These are phyloP conservation scores for Choloepus didactylus DNA, from an alignment of 2,797 vertebrate genomes.

Conservation along the genomic window DNA sequence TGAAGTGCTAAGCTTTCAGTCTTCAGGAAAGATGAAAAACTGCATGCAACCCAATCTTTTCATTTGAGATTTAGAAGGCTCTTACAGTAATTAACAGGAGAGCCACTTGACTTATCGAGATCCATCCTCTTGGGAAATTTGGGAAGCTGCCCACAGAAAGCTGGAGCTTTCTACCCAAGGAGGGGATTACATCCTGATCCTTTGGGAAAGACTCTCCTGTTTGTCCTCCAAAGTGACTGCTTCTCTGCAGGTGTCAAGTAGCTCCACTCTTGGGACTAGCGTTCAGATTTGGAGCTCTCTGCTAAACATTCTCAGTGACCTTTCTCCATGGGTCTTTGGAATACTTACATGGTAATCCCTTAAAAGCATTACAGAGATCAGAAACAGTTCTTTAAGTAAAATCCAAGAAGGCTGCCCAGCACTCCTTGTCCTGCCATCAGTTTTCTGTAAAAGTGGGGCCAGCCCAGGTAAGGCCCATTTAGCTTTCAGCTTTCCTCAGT, in stretches of 20 bases:
- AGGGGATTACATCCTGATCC: slow-evolving; percentile 33
- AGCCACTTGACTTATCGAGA: slow-evolving; percentile 59
- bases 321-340: slow-evolving; percentile 16
- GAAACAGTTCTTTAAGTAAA: slow-evolving; percentile 49
- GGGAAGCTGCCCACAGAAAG: slow-evolving; percentile 51
- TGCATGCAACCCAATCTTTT: not conserved
- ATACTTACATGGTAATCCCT: slow-evolving; percentile 61
- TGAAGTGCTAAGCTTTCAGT: not conserved
- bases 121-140: slow-evolving; percentile 64
- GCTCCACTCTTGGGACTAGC: not conserved
- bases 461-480: not conserved
- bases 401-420: not conserved
- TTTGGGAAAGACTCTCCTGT: not conserved
- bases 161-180: slow-evolving; percentile 10
- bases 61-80: slow-evolving; percentile 25
- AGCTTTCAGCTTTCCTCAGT: not conserved
- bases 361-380: slow-evolving; percentile 67
- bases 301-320: not conserved
- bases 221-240: slow-evolving; percentile 63
- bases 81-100: slow-evolving; percentile 57
- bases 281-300: slow-evolving; percentile 35
- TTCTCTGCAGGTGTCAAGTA: slow-evolving; percentile 46
- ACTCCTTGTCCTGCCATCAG: not conserved
- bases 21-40: slow-evolving; percentile 30
- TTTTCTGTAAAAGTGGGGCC: not conserved